Percentiles rank a stretch among this genome's conserved stretches.
Conservation (phyloP, 2,797 vertebrate genomes). For the Chelidonichthys spinosus region DNA sequence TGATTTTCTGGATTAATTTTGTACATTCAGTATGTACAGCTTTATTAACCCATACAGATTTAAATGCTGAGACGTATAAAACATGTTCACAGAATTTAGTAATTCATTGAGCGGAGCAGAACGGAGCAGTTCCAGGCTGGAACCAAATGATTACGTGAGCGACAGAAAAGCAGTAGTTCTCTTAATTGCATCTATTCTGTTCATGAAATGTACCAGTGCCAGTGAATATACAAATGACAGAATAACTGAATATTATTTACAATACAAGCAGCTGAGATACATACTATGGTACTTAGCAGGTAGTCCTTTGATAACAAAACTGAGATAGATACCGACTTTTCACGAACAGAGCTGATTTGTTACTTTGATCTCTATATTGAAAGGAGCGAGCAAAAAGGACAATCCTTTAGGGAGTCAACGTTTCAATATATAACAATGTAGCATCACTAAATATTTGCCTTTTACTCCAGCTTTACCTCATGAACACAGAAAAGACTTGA, state of each 20-base stretch:
- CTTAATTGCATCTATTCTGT: neutral
- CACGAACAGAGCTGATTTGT: neutral
- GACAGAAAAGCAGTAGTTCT: conserved; percentile 22
- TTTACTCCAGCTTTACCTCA: conserved; percentile 82
- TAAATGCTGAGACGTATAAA: conserved; percentile 36
- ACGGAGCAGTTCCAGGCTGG: conserved; percentile 20
- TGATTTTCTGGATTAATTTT: conserved; percentile 27
- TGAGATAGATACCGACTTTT: neutral
- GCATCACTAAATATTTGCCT: conserved; percentile 3
- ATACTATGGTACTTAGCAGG: neutral
- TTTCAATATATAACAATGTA: neutral
- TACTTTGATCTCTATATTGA: neutral
- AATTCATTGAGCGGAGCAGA: conserved; percentile 17
- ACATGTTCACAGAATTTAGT: conserved; percentile 14
- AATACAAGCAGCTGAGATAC: conserved; percentile 2
- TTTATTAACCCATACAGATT: conserved; percentile 21
- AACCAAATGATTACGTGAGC: conserved; percentile 12
- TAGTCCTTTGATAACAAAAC: neutral
- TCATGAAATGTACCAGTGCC: neutral
- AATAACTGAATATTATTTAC: conserved; percentile 1
- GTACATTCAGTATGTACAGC: neutral
- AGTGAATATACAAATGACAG: neutral
- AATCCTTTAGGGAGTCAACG: neutral
- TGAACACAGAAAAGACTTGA: conserved; percentile 80
- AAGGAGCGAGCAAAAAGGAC: neutral